Percentiles rank a stretch among this genome's conserved stretches.
Evolutionary conservation across 2,113 vertebrate genomes (phyloP).

Genomic region (Datnioides undecimradiatus): DNA sequence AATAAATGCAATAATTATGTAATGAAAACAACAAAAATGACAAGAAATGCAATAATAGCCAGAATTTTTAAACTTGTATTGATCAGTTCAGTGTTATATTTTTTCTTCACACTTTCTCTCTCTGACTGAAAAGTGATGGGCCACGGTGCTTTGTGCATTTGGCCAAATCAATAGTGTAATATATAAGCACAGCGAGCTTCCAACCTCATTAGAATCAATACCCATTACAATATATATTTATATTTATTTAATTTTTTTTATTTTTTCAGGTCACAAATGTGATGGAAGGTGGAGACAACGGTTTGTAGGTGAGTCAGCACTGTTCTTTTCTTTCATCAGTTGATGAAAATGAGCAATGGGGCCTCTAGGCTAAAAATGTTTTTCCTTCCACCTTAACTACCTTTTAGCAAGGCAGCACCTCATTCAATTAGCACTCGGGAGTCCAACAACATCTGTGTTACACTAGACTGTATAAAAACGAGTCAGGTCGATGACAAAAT

Average conservation of each 20-base stretch:
- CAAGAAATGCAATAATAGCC: not conserved
- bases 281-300: not conserved
- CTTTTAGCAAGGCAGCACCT: not conserved
- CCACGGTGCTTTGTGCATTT: slow-evolving; percentile 19
- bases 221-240: slow-evolving; percentile 27
- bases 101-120: not conserved
- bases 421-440: not conserved
- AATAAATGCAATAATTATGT: not conserved
- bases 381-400: not conserved
- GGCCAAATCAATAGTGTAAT: slow-evolving; percentile 26
- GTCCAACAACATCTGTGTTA: not conserved
- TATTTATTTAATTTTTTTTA: too few relatives aligned
- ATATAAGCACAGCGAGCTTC: not conserved
- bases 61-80: not conserved
- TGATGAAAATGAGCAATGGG: not conserved
- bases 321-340: slow-evolving; percentile 7
- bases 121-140: slow-evolving; percentile 1
- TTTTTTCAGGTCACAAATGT: slow-evolving; percentile 1
- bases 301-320: slow-evolving; percentile 6
- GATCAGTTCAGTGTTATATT: slow-evolving; percentile 10
- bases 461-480: not conserved
- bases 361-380: not conserved
- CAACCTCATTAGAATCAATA: slow-evolving; percentile 40
- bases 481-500: not conserved
- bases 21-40: not conserved